Evolutionary conservation across 2,888 invertebrate genomes (phyloP), one percentile per base, ranked within the genome.

Genomic region (Sipunculus nudus): DNA sequence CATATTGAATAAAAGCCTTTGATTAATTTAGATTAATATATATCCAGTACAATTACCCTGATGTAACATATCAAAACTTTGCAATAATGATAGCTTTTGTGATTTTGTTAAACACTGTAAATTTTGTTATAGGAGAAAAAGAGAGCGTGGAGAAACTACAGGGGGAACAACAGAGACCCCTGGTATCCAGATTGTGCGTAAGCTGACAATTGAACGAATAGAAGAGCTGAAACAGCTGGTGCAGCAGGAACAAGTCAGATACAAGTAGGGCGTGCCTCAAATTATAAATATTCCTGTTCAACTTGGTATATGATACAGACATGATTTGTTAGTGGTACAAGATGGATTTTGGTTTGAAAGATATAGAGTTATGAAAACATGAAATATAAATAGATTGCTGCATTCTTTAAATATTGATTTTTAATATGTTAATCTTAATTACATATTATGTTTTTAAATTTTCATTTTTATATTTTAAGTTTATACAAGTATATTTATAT

Each of bases 121-220:
- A n/a, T n/a, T n/a, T n/a, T n/a, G n/a, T n/a, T n/a, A n/a, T n/a
- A n/a, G n/a, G n/a, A 87, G 93, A 1, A 94, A 93, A 79, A 75
- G 81, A 52, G 80, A 78, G 28, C 74, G 79, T 45, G 89, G 87
- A 0, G 78, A 76, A 28, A 55, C 88, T 84, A 35, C n/a, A n/a
- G n/a, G n/a, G n/a, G n/a, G n/a, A n/a, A 47, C 35, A 13, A 38
- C 41, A 25, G 70, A 70, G 49, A 64, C 67, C 4, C 67, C 70
- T 26, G 67, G 61, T 31, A 92, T 93, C 80, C 88, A 89, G 61
- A 91, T 96, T 63, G 87, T 94, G 1, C 88, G 90, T 49, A 88
- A 89, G 54, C 85, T 95, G 28, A 91, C 90, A 0, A 89, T 90
- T 50, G 94, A 94, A 64, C 85, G 94, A 3, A 88, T 92, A 48